A percentile compares a stretch with the other conserved stretches of the same genome.
phyloP scores from a whole-genome alignment of 1,140 invertebrate genomes.

The Anastatus disparis region DNA sequence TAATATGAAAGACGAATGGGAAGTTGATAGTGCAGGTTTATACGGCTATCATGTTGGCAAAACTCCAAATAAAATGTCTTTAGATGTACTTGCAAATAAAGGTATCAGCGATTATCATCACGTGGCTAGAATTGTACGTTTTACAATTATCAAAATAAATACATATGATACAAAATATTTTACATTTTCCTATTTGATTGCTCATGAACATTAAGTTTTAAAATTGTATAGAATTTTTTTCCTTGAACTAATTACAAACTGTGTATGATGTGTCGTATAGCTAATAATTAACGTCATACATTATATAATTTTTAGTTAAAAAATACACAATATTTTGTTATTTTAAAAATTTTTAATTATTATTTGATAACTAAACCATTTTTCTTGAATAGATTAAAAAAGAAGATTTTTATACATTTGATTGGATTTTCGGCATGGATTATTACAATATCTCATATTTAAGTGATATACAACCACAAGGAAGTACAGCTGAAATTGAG shows the following conservation, averaged over 20 bases:
- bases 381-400: constrained; percentile 68
- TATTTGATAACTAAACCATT: background rate
- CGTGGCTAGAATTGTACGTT: constrained; percentile 75
- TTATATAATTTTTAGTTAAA: too few relatives aligned
- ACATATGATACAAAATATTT: too few relatives aligned
- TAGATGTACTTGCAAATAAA: constrained; percentile 76
- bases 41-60: constrained; percentile 85
- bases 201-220: too few relatives aligned
- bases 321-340: too few relatives aligned
- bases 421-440: constrained; percentile 95
- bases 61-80: constrained; percentile 79
- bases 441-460: constrained; percentile 82
- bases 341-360: background rate
- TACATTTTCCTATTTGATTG: too few relatives aligned
- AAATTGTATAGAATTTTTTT: too few relatives aligned
- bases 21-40: constrained; percentile 87
- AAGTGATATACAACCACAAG: constrained; percentile 70
- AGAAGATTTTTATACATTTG: constrained; percentile 81
- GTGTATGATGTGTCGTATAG: too few relatives aligned
- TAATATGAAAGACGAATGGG: constrained; percentile 73
- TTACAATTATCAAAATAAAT: background rate
- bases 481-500: constrained; percentile 75
- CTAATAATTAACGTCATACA: too few relatives aligned
- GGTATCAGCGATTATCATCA: constrained; percentile 77
- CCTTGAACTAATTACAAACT: too few relatives aligned